Conservation (phyloP, 53 echinoderm and acorn worm species). For the Pentamera pediparva region DNA sequence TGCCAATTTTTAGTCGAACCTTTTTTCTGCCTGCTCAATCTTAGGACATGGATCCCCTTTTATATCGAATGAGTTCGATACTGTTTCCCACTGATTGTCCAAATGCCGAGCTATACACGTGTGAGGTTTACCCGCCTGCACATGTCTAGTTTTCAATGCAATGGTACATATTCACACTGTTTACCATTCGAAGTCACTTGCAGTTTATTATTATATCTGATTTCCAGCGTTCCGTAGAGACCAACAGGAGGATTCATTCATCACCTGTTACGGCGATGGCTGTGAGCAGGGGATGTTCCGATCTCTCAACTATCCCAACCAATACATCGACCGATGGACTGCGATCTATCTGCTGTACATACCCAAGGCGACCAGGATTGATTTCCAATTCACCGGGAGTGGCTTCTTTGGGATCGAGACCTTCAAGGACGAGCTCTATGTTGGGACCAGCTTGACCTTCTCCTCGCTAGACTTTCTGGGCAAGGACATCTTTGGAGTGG, state of each 20-base stretch:
- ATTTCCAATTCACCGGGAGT: slow-evolving; percentile 47
- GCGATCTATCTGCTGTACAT: slow-evolving; percentile 68
- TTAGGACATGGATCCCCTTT: no score
- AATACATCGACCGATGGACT: slow-evolving; percentile 46
- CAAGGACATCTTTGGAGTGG: background rate
- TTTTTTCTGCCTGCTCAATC: no score
- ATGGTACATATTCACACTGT: no score
- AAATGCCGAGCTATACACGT: no score
- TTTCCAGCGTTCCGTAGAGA: background rate
- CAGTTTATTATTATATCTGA: background rate
- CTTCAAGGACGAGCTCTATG: slow-evolving; percentile 80
- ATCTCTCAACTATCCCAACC: slow-evolving; percentile 53
- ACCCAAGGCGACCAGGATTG: slow-evolving; percentile 63
- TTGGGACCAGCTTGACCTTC: slow-evolving; percentile 34
- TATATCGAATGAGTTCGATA: no score
- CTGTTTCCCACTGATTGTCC: no score
- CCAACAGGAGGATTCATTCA: background rate
- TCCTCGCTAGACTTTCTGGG: background rate
- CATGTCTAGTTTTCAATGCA: background rate
- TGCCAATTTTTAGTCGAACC: no score
- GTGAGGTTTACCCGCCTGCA: background rate
- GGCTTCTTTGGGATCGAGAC: slow-evolving; percentile 51
- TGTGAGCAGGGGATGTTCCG: slow-evolving; percentile 43
- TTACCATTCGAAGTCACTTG: no score
- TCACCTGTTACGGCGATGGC: slow-evolving; percentile 61